phyloP scores from a whole-genome alignment of 2,113 vertebrate species.

The Ailuropoda melanoleuca region DNA sequence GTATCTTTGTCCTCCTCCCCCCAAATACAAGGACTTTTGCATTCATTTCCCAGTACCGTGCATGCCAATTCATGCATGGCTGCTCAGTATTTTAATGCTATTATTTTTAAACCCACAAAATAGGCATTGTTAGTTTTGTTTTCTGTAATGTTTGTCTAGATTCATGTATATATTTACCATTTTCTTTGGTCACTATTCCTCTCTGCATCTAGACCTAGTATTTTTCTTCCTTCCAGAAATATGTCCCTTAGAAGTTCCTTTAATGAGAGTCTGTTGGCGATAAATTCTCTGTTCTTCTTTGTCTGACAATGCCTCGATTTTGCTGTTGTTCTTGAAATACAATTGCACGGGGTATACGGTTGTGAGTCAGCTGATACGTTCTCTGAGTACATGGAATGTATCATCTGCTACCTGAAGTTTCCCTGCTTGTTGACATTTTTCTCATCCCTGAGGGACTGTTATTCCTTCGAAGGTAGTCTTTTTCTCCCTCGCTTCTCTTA shows the following conservation, averaged over 20 bases:
- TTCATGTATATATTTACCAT: not conserved
- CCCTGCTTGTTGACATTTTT: not conserved
- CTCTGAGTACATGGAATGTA: no score
- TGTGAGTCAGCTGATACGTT: accelerated
- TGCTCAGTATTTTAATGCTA: not conserved
- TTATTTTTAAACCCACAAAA: not conserved
- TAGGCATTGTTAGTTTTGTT: not conserved
- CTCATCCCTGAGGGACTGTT: not conserved
- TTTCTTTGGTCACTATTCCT: not conserved
- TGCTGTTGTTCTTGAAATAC: not conserved
- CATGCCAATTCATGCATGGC: not conserved
- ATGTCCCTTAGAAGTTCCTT: not conserved
- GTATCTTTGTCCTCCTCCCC: not conserved
- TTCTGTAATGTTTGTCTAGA: not conserved
- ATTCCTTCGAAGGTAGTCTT: not conserved
- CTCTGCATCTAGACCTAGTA: not conserved
- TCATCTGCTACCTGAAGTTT: not conserved
- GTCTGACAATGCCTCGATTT: not conserved
- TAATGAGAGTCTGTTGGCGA: not conserved
- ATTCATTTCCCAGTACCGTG: not conserved
- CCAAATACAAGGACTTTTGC: not conserved
- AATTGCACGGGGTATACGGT: not conserved
- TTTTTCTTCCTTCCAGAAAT: not conserved
- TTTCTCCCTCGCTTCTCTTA: not conserved
- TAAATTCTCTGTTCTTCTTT: not conserved